Base-by-base conservation (phyloP, 2,113 vertebrate genomes). In the Pteropus alecto region DNA sequence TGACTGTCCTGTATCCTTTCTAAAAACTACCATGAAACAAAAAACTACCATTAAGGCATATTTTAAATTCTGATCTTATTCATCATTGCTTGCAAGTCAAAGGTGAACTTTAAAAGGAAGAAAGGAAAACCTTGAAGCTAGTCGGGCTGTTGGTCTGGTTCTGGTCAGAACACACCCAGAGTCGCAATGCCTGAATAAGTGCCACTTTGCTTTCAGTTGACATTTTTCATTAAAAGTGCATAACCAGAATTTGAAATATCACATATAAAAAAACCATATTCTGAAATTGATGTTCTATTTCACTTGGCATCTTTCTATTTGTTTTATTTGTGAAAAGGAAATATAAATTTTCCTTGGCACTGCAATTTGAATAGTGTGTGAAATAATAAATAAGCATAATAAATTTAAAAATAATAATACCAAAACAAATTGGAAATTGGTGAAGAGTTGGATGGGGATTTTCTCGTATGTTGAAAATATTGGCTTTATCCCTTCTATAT, bases 51-150 rank as follows among this genome's bases (percentile, higher is more conserved):
- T 51, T 13, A 51, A 51, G 48, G 12, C 48, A 51, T 51, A 51
- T 51, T 51, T 51, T 13, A 51, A 51, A 51, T 51, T 51, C 48
- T 51, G 48, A 51, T 51, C 48, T 51, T 51, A 51, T 51, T 51
- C 48, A 51, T 51, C 12, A 51, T 51, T 56, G 54, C 54, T 56
- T 56, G 19, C 16, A 56, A 56, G 54, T 56, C 13, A 51, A 33
- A 95, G 87, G 4, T 83, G 90, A 93, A 91, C 94, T 97, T 94
- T 96, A 88, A 97, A 96, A 94, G 83, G 63, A 88, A 86, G 84
- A 78, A 97, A 96, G 76, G 90, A 88, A 96, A 97, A 22, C n/a
- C 68, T 79, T 58, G 70, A 56, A 78, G 97, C 71, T 76, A 51
- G 48, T 51, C 68, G 51, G 33, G 26, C 19, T 33, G 13, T 24